A percentile compares a stretch with the other conserved stretches of the same genome.
phyloP scores from a whole-genome alignment of 2,888 invertebrate species.

The Torymus tubicola region DNA sequence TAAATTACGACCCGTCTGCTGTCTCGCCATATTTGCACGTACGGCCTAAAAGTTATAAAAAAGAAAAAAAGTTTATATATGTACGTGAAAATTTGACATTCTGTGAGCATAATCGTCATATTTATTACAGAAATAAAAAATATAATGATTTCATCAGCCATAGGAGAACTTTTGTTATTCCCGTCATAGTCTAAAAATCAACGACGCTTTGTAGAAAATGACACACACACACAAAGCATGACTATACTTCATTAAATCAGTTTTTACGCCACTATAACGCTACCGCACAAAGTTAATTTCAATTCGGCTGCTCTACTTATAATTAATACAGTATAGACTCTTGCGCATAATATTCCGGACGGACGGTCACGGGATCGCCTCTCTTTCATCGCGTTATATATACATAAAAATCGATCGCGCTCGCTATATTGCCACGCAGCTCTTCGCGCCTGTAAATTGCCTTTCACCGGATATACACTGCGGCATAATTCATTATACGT shows the following conservation, averaged over 20 bases:
- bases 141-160: too few species aligned
- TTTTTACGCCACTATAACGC: background rate
- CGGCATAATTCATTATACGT: conserved; percentile 66
- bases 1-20: conserved; percentile 15
- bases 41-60: too few species aligned
- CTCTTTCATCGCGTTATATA: background rate
- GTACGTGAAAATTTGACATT: too few species aligned
- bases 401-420: conserved; percentile 53
- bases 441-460: conserved; percentile 43
- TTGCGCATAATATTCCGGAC: conserved; percentile 13
- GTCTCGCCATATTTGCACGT: too few species aligned
- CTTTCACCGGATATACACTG: conserved; percentile 56
- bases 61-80: too few species aligned
- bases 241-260: too few species aligned
- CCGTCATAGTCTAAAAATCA: too few species aligned
- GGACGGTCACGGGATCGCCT: conserved; percentile 24
- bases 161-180: too few species aligned
- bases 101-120: too few species aligned
- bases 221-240: too few species aligned
- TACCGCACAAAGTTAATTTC: conserved; percentile 1
- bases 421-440: background rate
- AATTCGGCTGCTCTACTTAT: conserved; percentile 6
- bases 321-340: background rate
- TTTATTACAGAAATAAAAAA: too few species aligned
- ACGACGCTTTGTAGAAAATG: too few species aligned